Evolutionary conservation across 1,140 invertebrate genomes (phyloP), one percentile per base, ranked within the genome.

Genomic region (Musca domestica): DNA sequence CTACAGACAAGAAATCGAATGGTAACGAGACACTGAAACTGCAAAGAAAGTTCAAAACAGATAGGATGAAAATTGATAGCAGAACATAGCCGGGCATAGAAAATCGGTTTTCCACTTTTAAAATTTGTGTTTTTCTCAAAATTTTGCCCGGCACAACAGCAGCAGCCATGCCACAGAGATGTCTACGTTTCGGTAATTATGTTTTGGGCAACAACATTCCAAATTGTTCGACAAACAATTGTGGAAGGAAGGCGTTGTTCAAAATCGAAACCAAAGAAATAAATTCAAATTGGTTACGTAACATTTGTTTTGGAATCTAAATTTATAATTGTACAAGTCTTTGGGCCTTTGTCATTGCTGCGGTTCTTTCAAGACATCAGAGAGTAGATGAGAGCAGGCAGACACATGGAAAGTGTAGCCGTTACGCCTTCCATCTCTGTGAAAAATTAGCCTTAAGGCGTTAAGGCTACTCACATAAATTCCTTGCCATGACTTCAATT

Each of bases 51-150:
- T n/a, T 5, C 15, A 14, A 15, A 23, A 30, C 5, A 30, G 25
- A 65, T 25, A 69, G 47, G 65, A 69, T 69, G 67, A 69, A 69
- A 66, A 66, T 58, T 65, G 63, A 65, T 65, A 65, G 61, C 51
- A 69, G 20, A 69, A 51, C 63, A 22, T 47, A 65, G 51, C 23
- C 27, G 56, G 14, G 67, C 63, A 67, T 63, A 41, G 56, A 67
- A 67, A 67, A 67, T 63, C 48, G 56, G 25, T 61, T 67, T 63
- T 7, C 56, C 34, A 56, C 49, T 34, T 6, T 48, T 3, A 9
- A 30, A 30, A 30, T 4, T 30, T 30, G 3, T 30, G 27, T 30
- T 30, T 3, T 30, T 30, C 27, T 30, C 3, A 30, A 30, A 30
- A 4, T 3, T 30, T 30, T 30, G 27, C 27, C 9, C 3, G 27